phyloP scores from a whole-genome alignment of 2,888 invertebrate genomes.

The Xanthostigma xanthostigma region DNA sequence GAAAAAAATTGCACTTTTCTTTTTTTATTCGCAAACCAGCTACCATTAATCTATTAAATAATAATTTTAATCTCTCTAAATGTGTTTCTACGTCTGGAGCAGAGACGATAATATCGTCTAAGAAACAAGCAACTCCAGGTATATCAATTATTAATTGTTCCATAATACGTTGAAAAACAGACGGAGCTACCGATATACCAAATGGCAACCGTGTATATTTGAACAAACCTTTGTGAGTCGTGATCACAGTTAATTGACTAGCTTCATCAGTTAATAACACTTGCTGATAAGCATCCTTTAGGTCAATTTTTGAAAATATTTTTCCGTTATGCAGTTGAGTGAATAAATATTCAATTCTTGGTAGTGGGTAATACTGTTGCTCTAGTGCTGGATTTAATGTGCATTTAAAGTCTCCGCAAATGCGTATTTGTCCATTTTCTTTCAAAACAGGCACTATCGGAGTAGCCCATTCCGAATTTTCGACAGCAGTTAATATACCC shows the following conservation, averaged over 20 bases:
- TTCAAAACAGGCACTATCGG: constrained; percentile 20
- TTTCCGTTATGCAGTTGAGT: constrained; percentile 11
- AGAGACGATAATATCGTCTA: constrained; percentile 14
- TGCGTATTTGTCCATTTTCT: constrained; percentile 14
- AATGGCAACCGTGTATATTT: constrained; percentile 16
- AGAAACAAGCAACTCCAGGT: constrained; percentile 11
- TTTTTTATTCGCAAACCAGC: constrained; percentile 12
- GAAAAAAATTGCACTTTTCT: constrained; percentile 15
- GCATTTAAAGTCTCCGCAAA: constrained; percentile 21
- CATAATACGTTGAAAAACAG: constrained; percentile 19
- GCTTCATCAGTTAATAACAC: constrained; percentile 11
- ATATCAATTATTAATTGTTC: constrained; percentile 16
- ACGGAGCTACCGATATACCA: constrained; percentile 19
- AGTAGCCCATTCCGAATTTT: constrained; percentile 18
- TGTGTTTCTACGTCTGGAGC: constrained; percentile 10
- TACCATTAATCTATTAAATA: constrained; percentile 10
- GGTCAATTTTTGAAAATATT: constrained; percentile 17
- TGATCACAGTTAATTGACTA: constrained; percentile 14
- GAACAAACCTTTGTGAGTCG: constrained; percentile 17
- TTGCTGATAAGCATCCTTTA: constrained; percentile 17
- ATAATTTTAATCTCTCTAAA: constrained; percentile 3
- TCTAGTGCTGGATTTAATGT: constrained; percentile 8
- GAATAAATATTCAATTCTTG: constrained; percentile 8
- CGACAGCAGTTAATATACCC: too few species aligned
- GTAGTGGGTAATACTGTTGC: constrained; percentile 10